A percentile compares a stretch with the other conserved stretches of the same genome.
These are phyloP conservation scores for Troides aeacus DNA, from an alignment of 2,888 invertebrate species.

Conservation along the genomic window DNA sequence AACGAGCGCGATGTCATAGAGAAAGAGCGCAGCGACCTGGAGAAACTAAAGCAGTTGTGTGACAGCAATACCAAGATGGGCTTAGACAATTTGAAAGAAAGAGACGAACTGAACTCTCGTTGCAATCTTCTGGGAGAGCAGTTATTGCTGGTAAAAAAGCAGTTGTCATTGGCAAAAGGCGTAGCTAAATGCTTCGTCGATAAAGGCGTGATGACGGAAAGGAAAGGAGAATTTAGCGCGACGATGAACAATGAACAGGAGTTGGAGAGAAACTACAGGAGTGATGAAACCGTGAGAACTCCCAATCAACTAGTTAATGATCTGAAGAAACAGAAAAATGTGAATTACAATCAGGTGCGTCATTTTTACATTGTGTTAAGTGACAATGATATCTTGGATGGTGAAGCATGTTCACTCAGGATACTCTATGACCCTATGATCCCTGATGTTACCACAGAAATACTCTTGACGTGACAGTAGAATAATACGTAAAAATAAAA, in stretches of 20 bases:
- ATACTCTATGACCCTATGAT: too few relatives aligned
- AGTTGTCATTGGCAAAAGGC: constrained; percentile 46
- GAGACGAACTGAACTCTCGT: constrained; percentile 44
- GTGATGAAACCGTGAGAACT: constrained; percentile 41
- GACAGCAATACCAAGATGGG: constrained; percentile 33
- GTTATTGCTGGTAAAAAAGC: constrained; percentile 49
- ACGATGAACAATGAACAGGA: constrained; percentile 53
- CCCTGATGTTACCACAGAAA: too few relatives aligned
- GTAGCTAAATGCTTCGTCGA: constrained; percentile 52
- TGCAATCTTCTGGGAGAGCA: constrained; percentile 57
- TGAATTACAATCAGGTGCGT: constrained; percentile 60
- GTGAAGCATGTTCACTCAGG: too few relatives aligned
- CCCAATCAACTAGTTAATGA: constrained; percentile 60
- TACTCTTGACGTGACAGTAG: too few relatives aligned
- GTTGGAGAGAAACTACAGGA: constrained; percentile 32
- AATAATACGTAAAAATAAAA: neutral
- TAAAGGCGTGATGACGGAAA: constrained; percentile 50
- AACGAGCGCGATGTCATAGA: constrained; percentile 56
- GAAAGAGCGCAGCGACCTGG: constrained; percentile 49
- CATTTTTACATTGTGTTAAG: too few relatives aligned
- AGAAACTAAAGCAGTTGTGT: constrained; percentile 38
- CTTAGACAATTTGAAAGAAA: constrained; percentile 33
- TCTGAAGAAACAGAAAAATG: constrained; percentile 66
- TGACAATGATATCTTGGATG: too few relatives aligned
- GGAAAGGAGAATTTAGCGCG: neutral